Evolutionary conservation across 1,140 invertebrate species (phyloP).

Genomic region (Eriosoma lanigerum): DNA sequence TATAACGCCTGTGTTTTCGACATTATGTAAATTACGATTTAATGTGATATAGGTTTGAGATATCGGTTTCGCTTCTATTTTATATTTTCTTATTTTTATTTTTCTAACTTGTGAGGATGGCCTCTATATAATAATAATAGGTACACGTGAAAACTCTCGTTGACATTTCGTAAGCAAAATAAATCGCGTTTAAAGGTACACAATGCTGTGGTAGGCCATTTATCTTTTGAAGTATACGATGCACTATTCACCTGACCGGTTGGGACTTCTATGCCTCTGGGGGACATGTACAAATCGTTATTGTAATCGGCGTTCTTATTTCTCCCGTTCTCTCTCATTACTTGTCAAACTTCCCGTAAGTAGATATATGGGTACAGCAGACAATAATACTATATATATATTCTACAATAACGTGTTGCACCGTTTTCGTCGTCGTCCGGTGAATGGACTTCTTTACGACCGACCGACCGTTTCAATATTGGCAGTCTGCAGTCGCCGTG

Average conservation of each 20-base stretch:
- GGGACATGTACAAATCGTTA: slow-evolving; percentile 34
- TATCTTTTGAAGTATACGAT: not conserved
- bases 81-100: too few relatives aligned
- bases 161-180: slow-evolving; percentile 5
- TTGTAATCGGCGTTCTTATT: slow-evolving; percentile 29
- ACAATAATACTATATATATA: too few relatives aligned
- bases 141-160: not conserved
- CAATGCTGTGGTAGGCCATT: not conserved
- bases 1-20: too few relatives aligned
- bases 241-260: slow-evolving; percentile 6
- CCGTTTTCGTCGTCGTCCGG: too few relatives aligned
- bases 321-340: not conserved
- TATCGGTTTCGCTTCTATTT: too few relatives aligned
- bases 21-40: too few relatives aligned
- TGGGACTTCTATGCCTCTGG: not conserved
- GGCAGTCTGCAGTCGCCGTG: not conserved
- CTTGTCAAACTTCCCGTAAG: not conserved
- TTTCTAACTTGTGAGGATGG: too few relatives aligned
- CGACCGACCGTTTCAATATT: slow-evolving; percentile 6
- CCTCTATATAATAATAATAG: too few relatives aligned
- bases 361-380: too few relatives aligned
- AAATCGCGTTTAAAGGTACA: slow-evolving; percentile 20
- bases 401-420: too few relatives aligned
- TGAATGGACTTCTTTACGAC: too few relatives aligned
- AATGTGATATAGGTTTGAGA: too few relatives aligned